Base-by-base conservation (phyloP, 1,140 invertebrate genomes). In the Zaprionus taronus region DNA sequence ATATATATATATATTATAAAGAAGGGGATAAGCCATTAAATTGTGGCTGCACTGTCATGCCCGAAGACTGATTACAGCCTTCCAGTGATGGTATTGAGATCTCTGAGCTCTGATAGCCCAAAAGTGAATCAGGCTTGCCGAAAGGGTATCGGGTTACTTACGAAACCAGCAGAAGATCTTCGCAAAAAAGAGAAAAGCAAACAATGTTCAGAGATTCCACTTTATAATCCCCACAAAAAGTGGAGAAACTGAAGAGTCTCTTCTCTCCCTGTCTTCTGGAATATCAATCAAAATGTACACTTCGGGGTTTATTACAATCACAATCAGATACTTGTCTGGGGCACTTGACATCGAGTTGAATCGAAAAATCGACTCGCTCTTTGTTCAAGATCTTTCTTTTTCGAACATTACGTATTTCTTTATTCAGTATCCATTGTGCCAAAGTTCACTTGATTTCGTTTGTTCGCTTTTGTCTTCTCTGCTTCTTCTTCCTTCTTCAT, bases 381-480 rank as follows among this genome's bases (percentile, higher is more conserved):
- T 69, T 61, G 56, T 69, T 69, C 56, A 49, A 69, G 66, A 69
- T 69, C 20, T 70, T 34, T 68, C 2, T 22, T 68, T 38, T 58
- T 57, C 38, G 14, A 36, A 12, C 28, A 28, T 72, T 55, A 31
- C 22, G 34, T 26, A 38, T 70, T 64, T 53, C 20, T 22, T 55
- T 58, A 22, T 67, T 28, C 64, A 57, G 51, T 58, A 49, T 67
- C 41, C 65, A 67, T 67, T 67, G 38, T 61, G 62, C 22, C 69
- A 77, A 77, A 77, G 74, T 77, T 77, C 74, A 77, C 57, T 67
- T 72, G 69, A 49, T 36, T 47, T 66, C 41, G 22, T 38, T 36
- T 47, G 47, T 55, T 20, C 14, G 17, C 67, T 80, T 34, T 34
- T 53, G 38, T 36, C 44, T 38, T 64, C 4, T 62, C 51, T 70